Conservation (phyloP, 2,888 invertebrate genomes). For the Cephus runcator region DNA sequence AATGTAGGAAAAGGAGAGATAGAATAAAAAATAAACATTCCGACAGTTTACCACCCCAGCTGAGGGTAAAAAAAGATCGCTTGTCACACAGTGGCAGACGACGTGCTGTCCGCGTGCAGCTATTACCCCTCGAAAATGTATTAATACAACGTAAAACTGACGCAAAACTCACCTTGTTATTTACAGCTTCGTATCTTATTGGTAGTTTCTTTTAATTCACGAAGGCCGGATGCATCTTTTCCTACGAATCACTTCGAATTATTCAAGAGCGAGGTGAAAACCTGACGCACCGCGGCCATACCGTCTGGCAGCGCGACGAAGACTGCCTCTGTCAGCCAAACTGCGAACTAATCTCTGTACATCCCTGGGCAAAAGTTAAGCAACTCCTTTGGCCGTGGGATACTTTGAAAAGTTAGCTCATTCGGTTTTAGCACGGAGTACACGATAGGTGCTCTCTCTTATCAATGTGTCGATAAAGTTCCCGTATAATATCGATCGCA, state of each 20-base stretch:
- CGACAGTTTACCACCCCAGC: constrained; percentile 6
- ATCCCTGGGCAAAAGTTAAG: constrained; percentile 39
- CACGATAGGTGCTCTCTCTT: neutral
- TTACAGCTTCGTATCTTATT: neutral
- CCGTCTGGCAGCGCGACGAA: constrained; percentile 55
- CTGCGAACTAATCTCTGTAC: constrained; percentile 52
- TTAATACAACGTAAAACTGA: neutral
- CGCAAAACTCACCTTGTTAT: constrained; percentile 12
- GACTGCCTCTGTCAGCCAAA: constrained; percentile 57
- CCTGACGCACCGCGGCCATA: constrained; percentile 51
- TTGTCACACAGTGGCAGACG: constrained; percentile 53
- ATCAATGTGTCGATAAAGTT: neutral
- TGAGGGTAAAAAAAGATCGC: constrained; percentile 26
- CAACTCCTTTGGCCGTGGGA: neutral
- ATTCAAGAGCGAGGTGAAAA: constrained; percentile 41
- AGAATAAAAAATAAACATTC: constrained; percentile 3
- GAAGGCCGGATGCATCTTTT: constrained; percentile 29
- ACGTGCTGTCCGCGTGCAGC: constrained; percentile 47
- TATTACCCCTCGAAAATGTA: constrained; percentile 1
- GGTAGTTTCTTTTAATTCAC: constrained; percentile 15
- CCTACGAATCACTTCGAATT: constrained; percentile 37
- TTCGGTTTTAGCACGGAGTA: neutral
- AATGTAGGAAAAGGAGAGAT: neutral
- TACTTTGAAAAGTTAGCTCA: neutral
- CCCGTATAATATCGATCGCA: neutral